These are phyloP conservation scores for Gallinago solitaria DNA, from an alignment of 2,797 vertebrate genomes.

Conservation along the genomic window DNA sequence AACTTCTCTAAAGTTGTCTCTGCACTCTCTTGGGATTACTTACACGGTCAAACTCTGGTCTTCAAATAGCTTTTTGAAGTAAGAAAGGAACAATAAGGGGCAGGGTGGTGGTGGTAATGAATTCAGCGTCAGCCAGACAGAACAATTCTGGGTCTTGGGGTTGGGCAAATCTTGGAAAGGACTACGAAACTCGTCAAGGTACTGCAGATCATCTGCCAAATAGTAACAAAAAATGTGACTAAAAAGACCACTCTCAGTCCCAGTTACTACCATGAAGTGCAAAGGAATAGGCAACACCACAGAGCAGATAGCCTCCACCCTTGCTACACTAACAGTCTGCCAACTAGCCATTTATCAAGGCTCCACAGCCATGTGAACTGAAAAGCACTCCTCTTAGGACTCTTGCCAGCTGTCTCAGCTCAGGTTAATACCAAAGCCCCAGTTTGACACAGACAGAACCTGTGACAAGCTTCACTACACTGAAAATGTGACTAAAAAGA, in stretches of 20 bases:
- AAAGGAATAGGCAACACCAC: neutral
- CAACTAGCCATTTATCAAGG: neutral
- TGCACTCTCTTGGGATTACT: neutral
- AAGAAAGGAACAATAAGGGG: neutral
- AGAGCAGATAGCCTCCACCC: neutral
- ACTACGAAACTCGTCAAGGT: neutral
- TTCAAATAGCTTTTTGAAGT: neutral
- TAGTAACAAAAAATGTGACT: neutral
- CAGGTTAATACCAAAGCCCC: neutral
- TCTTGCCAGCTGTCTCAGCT: neutral
- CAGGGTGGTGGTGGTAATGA: rapidly evolving
- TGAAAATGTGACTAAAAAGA: neutral
- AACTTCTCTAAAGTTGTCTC: neutral
- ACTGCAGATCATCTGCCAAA: neutral
- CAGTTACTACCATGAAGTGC: neutral
- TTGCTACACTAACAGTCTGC: neutral
- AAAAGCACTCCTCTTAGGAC: neutral
- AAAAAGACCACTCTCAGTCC: neutral
- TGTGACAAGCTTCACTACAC: neutral
- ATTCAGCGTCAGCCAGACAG: neutral
- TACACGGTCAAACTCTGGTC: neutral
- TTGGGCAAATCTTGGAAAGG: neutral
- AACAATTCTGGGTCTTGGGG: neutral
- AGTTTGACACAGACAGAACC: neutral
- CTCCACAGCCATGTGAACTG: neutral